Evolutionary conservation across 2,888 invertebrate genomes (phyloP), one percentile per base, ranked within the genome.

Genomic region (Heliconius hortense): DNA sequence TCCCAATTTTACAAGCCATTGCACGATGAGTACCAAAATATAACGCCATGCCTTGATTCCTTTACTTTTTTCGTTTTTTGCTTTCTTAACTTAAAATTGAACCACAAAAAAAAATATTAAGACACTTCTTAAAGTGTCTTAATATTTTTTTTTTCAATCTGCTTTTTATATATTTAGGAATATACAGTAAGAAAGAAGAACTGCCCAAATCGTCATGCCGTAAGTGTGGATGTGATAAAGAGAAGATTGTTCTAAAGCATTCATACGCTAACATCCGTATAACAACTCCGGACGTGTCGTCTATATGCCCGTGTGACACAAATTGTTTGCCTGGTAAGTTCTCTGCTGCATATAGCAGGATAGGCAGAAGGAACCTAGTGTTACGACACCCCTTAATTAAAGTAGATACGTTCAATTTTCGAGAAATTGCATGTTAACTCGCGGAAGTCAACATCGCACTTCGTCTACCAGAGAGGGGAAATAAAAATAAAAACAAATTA

Each of bases 251-350:
- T 0, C 66, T 89, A 26, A 88, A 88, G 21, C 88, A 90, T 70
- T 87, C 90, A 0, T 84, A 78, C 79, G 89, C 90, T 0, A 89
- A 87, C 71, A 89, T 90, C 0, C 81, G 86, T 0, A 89, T 90
- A 64, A 86, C 85, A 0, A 86, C 82, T 11, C 90, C 90, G 0
- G 90, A 90, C 53, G 79, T 88, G 1, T 86, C 88, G 0, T 81
- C 84, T 0, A 80, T 90, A 43, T 90, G 90, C 48, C 84, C 89
- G 0, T 90, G 90, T 53, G 82, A 86, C 0, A 78, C 76, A 0
- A 82, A 85, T 66, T 89, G 90, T 62, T 53, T 89, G 35, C 85
- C 88, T 63, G 86, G 89, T 89, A 74, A 26, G 26, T 39, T 60
- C 15, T n/a, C 18, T n/a, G 11, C 21, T 21, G 2, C 11, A 24